Evolutionary conservation across 2,888 invertebrate genomes (phyloP), one percentile per base, ranked within the genome.

Genomic region (Dryocosmus kuriphilus): DNA sequence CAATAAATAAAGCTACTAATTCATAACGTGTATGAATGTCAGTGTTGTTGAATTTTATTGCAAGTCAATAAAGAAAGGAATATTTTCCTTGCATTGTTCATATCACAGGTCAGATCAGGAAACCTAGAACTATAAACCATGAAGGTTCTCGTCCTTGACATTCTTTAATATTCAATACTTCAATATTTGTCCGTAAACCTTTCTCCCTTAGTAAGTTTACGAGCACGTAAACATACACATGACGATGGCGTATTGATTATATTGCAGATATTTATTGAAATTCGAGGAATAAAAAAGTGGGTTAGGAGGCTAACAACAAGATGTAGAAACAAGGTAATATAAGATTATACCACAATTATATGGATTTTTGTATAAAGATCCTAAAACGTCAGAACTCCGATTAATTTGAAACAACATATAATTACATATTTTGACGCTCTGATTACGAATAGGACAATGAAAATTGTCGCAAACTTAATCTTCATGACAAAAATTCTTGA

Each of bases 121-220:
- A 14, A 27, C 24, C 16, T 60, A 16, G 1, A 60, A 60, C 9
- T 16, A 24, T 27, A 60, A 60, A 3, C 60, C 6, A 16, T 16
- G n/a, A 22, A 32, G 22, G 9, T 14, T 51, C 3, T n/a, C 32
- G 51, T 32, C 71, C 71, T 71, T 71, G 71, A 55, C 51, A 71
- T 55, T 32, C 6, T 71, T 19, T 30, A 32, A n/a, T 71, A 71
- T 51, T 71, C 71, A 46, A 71, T 51, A 55, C 51, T 67, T 71
- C 71, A 51, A 71, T 71, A 30, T 51, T 32, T 71, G 7, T 51
- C 55, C 46, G 32, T 55, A 71, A 71, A 55, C 30, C 71, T 71
- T 55, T 14, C 24, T 62, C n/a, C n/a, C n/a, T 32, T 71, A 19
- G n/a, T n/a, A n/a, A 46, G 51, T 71, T 71, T 55, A 71, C 30